Percentiles rank a stretch among this genome's conserved stretches.
These are phyloP conservation scores for Sceliomorpha sp. DNA, from an alignment of 2,888 invertebrate species.

Conservation along the genomic window DNA sequence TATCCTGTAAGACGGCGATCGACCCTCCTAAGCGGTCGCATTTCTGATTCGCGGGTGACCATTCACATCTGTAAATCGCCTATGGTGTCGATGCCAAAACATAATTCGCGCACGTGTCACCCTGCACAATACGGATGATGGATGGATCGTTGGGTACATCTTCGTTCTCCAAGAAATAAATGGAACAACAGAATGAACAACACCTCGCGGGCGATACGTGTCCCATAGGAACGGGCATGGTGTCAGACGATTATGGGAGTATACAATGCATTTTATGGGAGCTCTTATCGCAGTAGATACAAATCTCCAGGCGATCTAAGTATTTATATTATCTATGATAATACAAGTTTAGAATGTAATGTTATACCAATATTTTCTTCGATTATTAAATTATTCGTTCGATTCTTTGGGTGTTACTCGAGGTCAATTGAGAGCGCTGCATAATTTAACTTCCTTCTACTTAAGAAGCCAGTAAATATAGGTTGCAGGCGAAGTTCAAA, in stretches of 20 bases:
- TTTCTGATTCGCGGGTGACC: constrained; percentile 44
- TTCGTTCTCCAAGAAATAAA: background rate
- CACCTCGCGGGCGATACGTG: background rate
- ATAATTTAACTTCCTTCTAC: too few relatives aligned
- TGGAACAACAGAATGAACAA: too few relatives aligned
- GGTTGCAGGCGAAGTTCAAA: too few relatives aligned
- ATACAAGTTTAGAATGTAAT: too few relatives aligned
- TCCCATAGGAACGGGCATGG: constrained; percentile 4
- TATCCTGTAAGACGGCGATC: constrained; percentile 15
- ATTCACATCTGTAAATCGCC: constrained; percentile 39
- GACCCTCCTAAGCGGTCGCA: constrained; percentile 37
- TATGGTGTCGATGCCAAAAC: constrained; percentile 50
- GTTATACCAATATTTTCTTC: too few relatives aligned
- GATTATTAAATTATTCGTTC: too few relatives aligned
- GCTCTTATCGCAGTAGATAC: too few relatives aligned
- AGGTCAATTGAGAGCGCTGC: too few relatives aligned
- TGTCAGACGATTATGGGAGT: constrained; percentile 22
- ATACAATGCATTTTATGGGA: background rate
- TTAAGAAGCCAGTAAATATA: too few relatives aligned
- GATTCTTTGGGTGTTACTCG: too few relatives aligned
- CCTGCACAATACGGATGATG: constrained; percentile 38
- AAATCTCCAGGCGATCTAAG: too few relatives aligned
- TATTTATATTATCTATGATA: background rate
- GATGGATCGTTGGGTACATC: constrained; percentile 21
- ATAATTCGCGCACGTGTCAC: constrained; percentile 40